Evolutionary conservation across 2,113 vertebrate species (phyloP).

Genomic region (Nanger granti): DNA sequence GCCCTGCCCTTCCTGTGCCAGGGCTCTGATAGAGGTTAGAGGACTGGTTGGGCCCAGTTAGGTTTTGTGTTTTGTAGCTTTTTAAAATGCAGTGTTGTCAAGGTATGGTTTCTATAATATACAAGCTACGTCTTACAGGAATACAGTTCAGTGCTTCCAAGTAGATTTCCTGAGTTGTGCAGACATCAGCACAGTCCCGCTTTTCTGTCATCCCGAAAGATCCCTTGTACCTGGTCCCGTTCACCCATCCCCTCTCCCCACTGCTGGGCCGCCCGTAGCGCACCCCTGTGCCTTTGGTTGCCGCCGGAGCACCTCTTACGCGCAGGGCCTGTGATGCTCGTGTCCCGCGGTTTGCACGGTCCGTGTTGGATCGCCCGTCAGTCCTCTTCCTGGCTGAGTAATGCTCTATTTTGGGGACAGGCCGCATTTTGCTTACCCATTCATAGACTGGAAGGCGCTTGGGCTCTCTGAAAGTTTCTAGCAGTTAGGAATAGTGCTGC

Average conservation of each 20-base stretch:
- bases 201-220: background rate
- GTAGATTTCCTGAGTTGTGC: background rate
- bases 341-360: background rate
- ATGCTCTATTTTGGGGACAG: background rate
- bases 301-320: fast-evolving
- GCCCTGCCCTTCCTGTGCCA: background rate
- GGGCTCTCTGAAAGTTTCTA: background rate
- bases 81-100: background rate
- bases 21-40: background rate
- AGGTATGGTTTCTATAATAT: background rate
- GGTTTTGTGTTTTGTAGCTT: background rate
- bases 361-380: fast-evolving
- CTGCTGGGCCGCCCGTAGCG: too few species aligned
- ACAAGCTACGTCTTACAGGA: background rate
- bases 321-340: too few species aligned
- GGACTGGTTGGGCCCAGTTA: background rate
- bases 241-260: background rate
- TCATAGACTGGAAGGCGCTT: background rate
- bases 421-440: background rate
- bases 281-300: background rate
- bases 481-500: background rate
- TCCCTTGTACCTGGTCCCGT: background rate
- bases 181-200: background rate
- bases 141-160: background rate
- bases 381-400: background rate